phyloP scores from a whole-genome alignment of 2,113 vertebrate species.

The Athene cunicularia region DNA sequence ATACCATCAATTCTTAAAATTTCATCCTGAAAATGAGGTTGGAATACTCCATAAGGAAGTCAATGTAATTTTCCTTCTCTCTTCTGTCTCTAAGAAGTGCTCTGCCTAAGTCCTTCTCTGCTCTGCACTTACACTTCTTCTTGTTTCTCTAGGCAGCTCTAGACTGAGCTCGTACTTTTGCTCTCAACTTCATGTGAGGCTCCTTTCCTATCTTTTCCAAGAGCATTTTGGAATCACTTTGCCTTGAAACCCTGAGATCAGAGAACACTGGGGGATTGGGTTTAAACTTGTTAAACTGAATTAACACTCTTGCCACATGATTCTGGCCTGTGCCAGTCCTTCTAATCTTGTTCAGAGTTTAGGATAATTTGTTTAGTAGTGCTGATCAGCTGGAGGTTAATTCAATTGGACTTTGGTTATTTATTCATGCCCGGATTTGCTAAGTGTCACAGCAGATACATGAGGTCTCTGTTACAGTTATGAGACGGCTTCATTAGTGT shows the following conservation, averaged over 20 bases:
- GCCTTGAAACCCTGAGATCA: slow-evolving; percentile 36
- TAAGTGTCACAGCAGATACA: slow-evolving; percentile 72
- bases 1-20: background rate
- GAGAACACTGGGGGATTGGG: slow-evolving; percentile 17
- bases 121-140: background rate
- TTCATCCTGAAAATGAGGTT: background rate
- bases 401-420: slow-evolving; percentile 77
- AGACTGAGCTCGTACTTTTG: background rate
- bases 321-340: slow-evolving; percentile 49
- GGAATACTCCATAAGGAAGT: slow-evolving; percentile 7
- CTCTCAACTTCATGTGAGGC: background rate
- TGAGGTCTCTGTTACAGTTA: slow-evolving; percentile 69
- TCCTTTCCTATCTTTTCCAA: slow-evolving; percentile 1
- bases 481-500: slow-evolving; percentile 69
- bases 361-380: slow-evolving; percentile 79
- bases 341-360: slow-evolving; percentile 73
- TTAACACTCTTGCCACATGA: slow-evolving; percentile 59
- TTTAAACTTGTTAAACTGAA: slow-evolving; percentile 72
- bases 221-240: slow-evolving; percentile 24
- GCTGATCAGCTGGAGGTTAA: slow-evolving; percentile 79
- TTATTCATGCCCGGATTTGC: slow-evolving; percentile 75
- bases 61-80: background rate
- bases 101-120: background rate
- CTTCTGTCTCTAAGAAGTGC: background rate
- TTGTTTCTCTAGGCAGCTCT: background rate